Evolutionary conservation across 2,888 invertebrate species (phyloP), one percentile per base, ranked within the genome.

Genomic region (Clitarchus hookeri): DNA sequence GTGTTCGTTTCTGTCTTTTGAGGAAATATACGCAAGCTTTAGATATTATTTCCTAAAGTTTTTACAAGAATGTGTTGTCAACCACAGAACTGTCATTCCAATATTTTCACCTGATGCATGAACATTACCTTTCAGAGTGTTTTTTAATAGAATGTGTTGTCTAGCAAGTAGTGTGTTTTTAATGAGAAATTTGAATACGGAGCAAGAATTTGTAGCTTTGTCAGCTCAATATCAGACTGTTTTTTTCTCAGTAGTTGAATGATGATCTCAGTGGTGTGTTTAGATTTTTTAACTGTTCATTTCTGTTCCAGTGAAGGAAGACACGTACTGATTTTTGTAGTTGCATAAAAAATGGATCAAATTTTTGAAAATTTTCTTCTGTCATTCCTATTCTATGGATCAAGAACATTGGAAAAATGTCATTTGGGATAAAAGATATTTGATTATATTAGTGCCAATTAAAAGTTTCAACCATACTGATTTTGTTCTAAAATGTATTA

Each of bases 201-300:
- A 65, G 65, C n/a, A n/a, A 65, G 16, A 65, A 65, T n/a, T n/a
- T 16, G 11, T 65, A 65, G 65, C 65, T 65, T 23, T 65, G 65
- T 65, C 65, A 65, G 65, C 65, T 65, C 65, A 65, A 65, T 65
- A 65, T 65, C 65, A 65, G 65, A 65, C 65, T 65, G 65, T 65
- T 65, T 65, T 65, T 65, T 65, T 65, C 65, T 65, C 65, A 23
- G 48, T 48, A 48, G 65, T n/a, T 65, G n/a, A 65, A 65, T 65
- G 65, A 65, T 65, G 65, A 65, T 65, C 65, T 65, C 65, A 65
- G n/a, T 65, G 65, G 65, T 65, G 65, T 65, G 65, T 65, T 19
- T 65, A n/a, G 65, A 65, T 65, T 65, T 65, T 65, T 65, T 65
- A 65, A 65, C 65, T n/a, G n/a, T 65, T 65, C 11, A 65, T 65